Percentiles rank a stretch among this genome's conserved stretches.
phyloP scores from a whole-genome alignment of 2,797 vertebrate genomes.

The Karalla daura region DNA sequence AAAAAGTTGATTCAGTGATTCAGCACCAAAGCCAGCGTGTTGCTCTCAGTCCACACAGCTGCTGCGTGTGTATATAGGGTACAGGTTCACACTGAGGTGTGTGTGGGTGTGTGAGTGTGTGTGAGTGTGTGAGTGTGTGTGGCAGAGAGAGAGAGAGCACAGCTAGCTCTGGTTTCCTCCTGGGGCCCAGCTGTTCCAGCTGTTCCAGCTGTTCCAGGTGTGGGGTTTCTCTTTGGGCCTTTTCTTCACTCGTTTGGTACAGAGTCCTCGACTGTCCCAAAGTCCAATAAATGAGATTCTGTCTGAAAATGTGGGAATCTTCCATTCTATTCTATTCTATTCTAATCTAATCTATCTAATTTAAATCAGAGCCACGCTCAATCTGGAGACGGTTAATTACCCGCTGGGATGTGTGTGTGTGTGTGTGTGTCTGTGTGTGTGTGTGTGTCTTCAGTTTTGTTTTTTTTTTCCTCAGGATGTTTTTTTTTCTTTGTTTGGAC shows the following conservation, averaged over 20 bases:
- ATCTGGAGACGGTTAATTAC: constrained; percentile 73
- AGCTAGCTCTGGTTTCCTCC: constrained; percentile 30
- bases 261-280: constrained; percentile 58
- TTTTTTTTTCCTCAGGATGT: constrained; percentile 84
- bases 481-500: constrained; percentile 65
- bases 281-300: constrained; percentile 64
- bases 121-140: too few relatives aligned
- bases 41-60: constrained; percentile 65
- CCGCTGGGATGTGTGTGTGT: constrained; percentile 69
- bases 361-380: constrained; percentile 76
- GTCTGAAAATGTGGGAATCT: constrained; percentile 61
- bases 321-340: too few relatives aligned
- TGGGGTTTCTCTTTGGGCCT: constrained; percentile 31
- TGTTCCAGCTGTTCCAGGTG: too few relatives aligned
- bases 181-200: too few relatives aligned
- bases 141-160: too few relatives aligned
- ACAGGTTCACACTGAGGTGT: constrained; percentile 73
- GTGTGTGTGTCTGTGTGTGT: constrained; percentile 67
- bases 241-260: constrained; percentile 56
- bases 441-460: too few relatives aligned
- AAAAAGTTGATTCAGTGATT: constrained; percentile 55
- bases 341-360: constrained; percentile 76
- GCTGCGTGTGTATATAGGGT: constrained; percentile 81
- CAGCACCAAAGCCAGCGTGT: constrained; percentile 75
- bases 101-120: too few relatives aligned